Percentiles rank a stretch among this genome's conserved stretches.
These are phyloP conservation scores for Gadopsis bispinosus DNA, from an alignment of 2,797 vertebrate species.

Conservation along the genomic window DNA sequence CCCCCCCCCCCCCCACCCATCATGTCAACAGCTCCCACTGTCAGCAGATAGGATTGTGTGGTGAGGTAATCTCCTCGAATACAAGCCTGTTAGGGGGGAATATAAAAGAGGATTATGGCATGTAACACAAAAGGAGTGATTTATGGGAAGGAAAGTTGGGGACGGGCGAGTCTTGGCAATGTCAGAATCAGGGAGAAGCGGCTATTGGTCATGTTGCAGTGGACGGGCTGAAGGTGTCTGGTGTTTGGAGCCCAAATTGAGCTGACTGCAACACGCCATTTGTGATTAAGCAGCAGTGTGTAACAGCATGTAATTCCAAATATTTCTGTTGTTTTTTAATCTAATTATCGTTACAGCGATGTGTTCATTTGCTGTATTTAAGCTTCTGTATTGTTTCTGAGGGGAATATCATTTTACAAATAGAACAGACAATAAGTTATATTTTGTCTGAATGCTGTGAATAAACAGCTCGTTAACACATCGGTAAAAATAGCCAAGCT, in stretches of 20 bases:
- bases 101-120: constrained; percentile 69
- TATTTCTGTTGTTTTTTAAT: background rate
- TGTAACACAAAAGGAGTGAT: constrained; percentile 76
- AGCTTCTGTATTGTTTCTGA: background rate
- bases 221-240: constrained; percentile 27
- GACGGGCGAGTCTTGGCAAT: constrained; percentile 49
- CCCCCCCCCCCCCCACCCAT: background rate
- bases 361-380: background rate
- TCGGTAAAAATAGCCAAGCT: constrained; percentile 13
- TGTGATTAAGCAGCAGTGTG: background rate
- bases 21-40: constrained; percentile 76
- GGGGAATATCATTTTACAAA: background rate
- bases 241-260: constrained; percentile 18
- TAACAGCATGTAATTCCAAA: background rate
- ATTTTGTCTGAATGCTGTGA: constrained; percentile 1
- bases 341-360: background rate
- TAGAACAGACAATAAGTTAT: background rate
- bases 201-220: constrained; percentile 20
- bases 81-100: constrained; percentile 66
- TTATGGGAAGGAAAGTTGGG: constrained; percentile 73
- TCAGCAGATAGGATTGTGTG: constrained; percentile 77
- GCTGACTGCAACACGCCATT: background rate
- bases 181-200: constrained; percentile 36
- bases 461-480: constrained; percentile 5
- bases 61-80: constrained; percentile 71